These are phyloP conservation scores for Peromyscus maniculatus DNA, from an alignment of 2,113 vertebrate genomes.

Conservation along the genomic window DNA sequence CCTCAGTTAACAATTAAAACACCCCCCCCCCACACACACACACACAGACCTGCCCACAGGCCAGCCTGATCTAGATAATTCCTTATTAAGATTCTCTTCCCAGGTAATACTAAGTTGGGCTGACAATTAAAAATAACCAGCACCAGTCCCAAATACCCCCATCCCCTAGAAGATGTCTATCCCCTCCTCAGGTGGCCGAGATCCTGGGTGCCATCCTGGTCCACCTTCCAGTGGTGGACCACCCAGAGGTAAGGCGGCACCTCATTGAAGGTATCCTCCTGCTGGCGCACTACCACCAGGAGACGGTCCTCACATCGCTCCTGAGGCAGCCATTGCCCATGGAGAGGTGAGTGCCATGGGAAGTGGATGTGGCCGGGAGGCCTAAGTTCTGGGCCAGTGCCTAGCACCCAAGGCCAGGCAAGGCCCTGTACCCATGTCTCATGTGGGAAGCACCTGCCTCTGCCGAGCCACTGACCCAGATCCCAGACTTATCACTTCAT, in stretches of 20 bases:
- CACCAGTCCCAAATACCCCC: background rate
- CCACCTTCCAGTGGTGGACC: slow-evolving; percentile 54
- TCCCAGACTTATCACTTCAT: too few relatives aligned
- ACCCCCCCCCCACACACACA: too few relatives aligned
- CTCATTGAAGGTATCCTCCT: slow-evolving; percentile 70
- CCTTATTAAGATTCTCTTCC: background rate
- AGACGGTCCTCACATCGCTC: slow-evolving; percentile 47
- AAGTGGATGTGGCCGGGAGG: accelerated
- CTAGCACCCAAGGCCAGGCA: too few relatives aligned
- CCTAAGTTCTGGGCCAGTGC: accelerated
- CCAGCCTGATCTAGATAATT: background rate
- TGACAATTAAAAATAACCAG: background rate
- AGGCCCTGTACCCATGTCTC: accelerated
- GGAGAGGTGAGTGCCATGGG: slow-evolving; percentile 70
- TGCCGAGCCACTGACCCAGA: accelerated
- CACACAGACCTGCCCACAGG: background rate
- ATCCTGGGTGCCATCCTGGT: slow-evolving; percentile 74
- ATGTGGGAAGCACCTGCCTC: accelerated
- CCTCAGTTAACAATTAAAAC: background rate
- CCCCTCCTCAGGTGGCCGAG: slow-evolving; percentile 70
- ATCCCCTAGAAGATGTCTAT: accelerated
- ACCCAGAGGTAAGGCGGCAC: slow-evolving; percentile 1
- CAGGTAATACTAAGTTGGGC: background rate
- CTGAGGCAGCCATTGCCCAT: slow-evolving; percentile 80
- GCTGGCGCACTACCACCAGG: slow-evolving; percentile 70